These are phyloP conservation scores for Phocoena sinus DNA, from an alignment of 2,113 vertebrate species.

Conservation along the genomic window DNA sequence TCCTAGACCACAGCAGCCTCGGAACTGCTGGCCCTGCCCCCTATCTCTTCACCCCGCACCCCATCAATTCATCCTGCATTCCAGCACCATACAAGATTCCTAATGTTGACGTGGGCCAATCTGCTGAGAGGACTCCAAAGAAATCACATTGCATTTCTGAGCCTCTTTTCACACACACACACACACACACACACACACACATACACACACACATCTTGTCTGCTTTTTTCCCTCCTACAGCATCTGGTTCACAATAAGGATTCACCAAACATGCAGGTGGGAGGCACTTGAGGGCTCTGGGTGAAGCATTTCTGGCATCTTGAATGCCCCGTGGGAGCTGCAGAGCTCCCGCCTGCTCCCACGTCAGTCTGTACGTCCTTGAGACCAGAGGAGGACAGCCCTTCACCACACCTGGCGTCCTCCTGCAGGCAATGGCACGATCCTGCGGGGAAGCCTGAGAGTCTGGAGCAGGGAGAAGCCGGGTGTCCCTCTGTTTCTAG, in stretches of 20 bases:
- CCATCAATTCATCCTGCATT: neutral
- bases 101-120: neutral
- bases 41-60: neutral
- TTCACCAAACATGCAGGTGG: neutral
- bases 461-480: neutral
- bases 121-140: neutral
- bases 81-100: neutral
- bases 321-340: neutral
- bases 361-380: neutral
- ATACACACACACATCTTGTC: neutral
- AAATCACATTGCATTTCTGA: neutral
- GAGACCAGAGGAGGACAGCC: neutral
- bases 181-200: neutral
- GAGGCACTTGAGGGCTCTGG: neutral
- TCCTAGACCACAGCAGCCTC: neutral
- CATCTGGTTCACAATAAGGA: neutral
- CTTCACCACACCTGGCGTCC: neutral
- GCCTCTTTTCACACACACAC: neutral
- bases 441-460: neutral
- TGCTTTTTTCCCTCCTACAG: neutral
- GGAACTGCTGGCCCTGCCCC: neutral
- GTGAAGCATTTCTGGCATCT: neutral
- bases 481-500: neutral
- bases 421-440: neutral
- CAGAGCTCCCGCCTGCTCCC: neutral